These are phyloP conservation scores for Drosophila neonasuta DNA, from an alignment of 2,888 invertebrate genomes.

Conservation along the genomic window DNA sequence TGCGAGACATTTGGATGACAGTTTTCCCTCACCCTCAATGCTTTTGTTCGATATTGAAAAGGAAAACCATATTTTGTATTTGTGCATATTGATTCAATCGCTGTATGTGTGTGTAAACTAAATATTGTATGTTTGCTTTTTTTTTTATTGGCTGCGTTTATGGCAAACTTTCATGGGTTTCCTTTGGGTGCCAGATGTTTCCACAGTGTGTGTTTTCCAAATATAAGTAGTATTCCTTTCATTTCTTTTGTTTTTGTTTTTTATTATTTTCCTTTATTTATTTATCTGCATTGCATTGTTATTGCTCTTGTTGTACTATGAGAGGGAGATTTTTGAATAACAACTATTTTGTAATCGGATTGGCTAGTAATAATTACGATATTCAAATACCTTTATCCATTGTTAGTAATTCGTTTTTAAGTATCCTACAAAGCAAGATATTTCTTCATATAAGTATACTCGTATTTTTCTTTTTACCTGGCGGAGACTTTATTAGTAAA, in stretches of 20 bases:
- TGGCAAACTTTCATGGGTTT: constrained; percentile 32
- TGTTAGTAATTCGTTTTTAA: constrained; percentile 4
- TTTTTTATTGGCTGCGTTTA: constrained; percentile 44
- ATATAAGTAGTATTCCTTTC: constrained; percentile 7
- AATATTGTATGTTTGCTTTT: constrained; percentile 29
- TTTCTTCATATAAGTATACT: constrained; percentile 6
- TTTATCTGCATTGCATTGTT: constrained; percentile 31
- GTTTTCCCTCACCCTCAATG: constrained; percentile 16
- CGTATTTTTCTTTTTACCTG: constrained; percentile 1
- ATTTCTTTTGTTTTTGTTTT: constrained; percentile 7
- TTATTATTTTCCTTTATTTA: constrained; percentile 19
- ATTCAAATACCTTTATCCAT: constrained; percentile 9
- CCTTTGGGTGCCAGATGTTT: constrained; percentile 35
- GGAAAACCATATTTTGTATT: constrained; percentile 15
- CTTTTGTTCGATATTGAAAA: constrained; percentile 31
- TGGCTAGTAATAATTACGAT: constrained; percentile 20
- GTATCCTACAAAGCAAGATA: constrained; percentile 24
- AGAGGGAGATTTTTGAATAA: constrained; percentile 16
- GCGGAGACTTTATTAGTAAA: constrained; percentile 2
- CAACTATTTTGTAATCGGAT: constrained; percentile 23
- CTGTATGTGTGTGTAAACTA: constrained; percentile 27
- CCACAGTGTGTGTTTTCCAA: constrained; percentile 2
- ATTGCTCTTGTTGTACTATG: constrained; percentile 29
- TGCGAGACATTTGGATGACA: constrained; percentile 39
- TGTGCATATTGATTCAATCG: constrained; percentile 46